Percentiles rank a stretch among this genome's conserved stretches.
Conservation (phyloP, 2,888 invertebrate species). For the Stenotaenia linearis region DNA sequence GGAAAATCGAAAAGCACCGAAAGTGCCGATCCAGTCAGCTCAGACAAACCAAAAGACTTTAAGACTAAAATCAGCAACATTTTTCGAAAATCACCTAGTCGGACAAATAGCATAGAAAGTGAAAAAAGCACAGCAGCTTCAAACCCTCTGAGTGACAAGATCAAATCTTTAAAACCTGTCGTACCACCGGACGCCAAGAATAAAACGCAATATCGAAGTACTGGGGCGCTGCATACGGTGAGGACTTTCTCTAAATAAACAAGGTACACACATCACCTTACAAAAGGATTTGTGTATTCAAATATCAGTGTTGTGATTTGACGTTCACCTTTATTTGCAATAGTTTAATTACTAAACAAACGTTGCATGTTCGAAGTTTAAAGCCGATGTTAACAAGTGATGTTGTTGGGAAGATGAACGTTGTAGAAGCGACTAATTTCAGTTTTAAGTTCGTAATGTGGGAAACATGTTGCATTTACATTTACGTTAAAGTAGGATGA, state of each 20-base stretch:
- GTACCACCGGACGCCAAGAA: not conserved
- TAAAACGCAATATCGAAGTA: conserved; percentile 24
- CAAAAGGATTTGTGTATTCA: not conserved
- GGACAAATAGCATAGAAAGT: conserved; percentile 36
- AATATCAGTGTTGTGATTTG: too few species aligned
- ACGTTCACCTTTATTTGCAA: too few species aligned
- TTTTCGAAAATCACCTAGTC: conserved; percentile 39
- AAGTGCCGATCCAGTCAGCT: conserved; percentile 32
- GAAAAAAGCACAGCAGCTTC: not conserved
- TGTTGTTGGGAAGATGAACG: not conserved
- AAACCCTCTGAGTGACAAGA: not conserved
- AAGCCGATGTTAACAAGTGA: too few species aligned
- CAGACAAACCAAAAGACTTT: conserved; percentile 39
- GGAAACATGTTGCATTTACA: too few species aligned
- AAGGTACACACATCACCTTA: conserved; percentile 8
- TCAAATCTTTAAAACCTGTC: not conserved
- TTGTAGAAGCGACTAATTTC: not conserved
- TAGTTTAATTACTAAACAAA: not conserved
- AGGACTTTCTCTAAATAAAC: conserved; percentile 32
- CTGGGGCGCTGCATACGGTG: conserved; percentile 31
- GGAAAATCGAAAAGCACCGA: conserved; percentile 79
- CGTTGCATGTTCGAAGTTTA: too few species aligned
- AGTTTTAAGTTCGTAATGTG: too few species aligned
- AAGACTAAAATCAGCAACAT: conserved; percentile 40
- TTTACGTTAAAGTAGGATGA: too few species aligned